These are phyloP conservation scores for Conus canariensis DNA, from an alignment of 2,888 invertebrate species.

Conservation along the genomic window DNA sequence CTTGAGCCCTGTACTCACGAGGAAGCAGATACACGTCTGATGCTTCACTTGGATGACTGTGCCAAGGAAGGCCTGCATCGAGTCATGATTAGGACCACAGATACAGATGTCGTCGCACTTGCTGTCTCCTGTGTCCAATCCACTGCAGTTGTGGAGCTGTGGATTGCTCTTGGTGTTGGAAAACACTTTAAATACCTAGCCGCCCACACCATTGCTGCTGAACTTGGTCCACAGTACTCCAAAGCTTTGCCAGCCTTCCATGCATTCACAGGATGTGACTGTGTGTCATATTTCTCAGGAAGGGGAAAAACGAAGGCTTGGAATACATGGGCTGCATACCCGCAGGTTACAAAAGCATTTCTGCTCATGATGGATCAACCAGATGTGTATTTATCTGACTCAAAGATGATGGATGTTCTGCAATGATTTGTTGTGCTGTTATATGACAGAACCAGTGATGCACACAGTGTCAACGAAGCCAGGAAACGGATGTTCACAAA, in stretches of 20 bases:
- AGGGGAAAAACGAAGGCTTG: background rate
- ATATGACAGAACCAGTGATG: background rate
- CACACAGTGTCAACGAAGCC: background rate
- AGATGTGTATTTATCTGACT: background rate
- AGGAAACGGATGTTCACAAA: slow-evolving; percentile 1
- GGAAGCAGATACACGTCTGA: background rate
- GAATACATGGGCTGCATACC: background rate
- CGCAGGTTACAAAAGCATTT: background rate
- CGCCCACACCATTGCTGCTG: background rate
- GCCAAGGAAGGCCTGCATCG: background rate
- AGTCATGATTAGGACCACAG: background rate
- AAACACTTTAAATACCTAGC: background rate
- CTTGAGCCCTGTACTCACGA: background rate
- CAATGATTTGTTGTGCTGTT: background rate
- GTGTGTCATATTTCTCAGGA: background rate
- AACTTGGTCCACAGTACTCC: background rate
- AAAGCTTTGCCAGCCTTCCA: slow-evolving; percentile 8
- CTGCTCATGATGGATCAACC: background rate
- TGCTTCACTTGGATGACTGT: background rate
- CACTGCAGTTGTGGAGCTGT: background rate
- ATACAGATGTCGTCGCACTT: background rate
- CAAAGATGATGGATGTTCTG: background rate
- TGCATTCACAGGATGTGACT: background rate
- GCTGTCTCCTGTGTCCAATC: background rate
- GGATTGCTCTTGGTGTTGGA: background rate